Percentiles rank a stretch among this genome's conserved stretches.
Evolutionary conservation across 1,140 invertebrate species (phyloP).

Genomic region (Colletes latitarsis): DNA sequence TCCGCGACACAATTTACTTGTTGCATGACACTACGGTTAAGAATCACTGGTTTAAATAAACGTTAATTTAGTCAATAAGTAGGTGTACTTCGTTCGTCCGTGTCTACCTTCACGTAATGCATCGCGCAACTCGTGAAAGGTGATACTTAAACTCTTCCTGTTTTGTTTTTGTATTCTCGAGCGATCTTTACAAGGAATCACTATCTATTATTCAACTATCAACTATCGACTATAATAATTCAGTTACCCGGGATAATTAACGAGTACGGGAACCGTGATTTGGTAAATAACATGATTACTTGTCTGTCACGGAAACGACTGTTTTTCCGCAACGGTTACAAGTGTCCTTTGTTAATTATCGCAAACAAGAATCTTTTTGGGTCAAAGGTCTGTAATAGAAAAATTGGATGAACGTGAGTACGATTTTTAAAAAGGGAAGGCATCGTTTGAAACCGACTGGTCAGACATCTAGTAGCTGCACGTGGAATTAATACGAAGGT

Average conservation of each 20-base stretch:
- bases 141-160: conserved; percentile 34
- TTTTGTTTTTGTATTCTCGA: conserved; percentile 16
- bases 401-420: no score
- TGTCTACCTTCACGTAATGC: conserved; percentile 11
- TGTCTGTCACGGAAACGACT: neutral
- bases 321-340: neutral
- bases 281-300: conserved; percentile 9
- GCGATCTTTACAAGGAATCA: neutral
- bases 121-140: conserved; percentile 17
- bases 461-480: conserved; percentile 31
- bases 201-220: neutral
- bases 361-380: neutral
- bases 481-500: neutral
- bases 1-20: no score
- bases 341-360: conserved; percentile 1
- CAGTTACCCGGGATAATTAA: neutral
- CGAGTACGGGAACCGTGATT: neutral
- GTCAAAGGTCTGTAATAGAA: neutral
- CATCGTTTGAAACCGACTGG: conserved; percentile 9
- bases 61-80: conserved; percentile 22
- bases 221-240: neutral
- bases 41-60: neutral
- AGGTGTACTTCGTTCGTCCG: neutral
- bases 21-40: no score
- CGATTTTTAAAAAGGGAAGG: no score